Base-by-base conservation (phyloP, 2,113 vertebrate genomes). In the Gobius niger region DNA sequence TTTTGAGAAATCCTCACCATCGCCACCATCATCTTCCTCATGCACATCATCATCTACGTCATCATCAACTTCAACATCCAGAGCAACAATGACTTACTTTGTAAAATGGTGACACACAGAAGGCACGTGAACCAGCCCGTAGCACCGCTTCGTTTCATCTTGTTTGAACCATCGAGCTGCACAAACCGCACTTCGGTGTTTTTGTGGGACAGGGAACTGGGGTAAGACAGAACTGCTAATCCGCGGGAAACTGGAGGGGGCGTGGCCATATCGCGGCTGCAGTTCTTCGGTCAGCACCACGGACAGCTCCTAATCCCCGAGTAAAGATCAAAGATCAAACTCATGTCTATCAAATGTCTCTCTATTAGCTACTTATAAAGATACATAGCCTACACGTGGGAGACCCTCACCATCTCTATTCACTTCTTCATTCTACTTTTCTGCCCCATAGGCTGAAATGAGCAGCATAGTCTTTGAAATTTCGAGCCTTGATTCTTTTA, bases 81-180 rank as follows among this genome's bases (percentile, higher is more conserved):
- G 7, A 40, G 40, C 13, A 40, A 57, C 6, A 57, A 40, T 40
- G 4, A 86, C 88, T 83, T 91, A 92, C 90, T 82, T 79, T 84
- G 77, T 41, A 86, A 67, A 73, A 86, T 7, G 67, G 63, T 67
- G 47, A 73, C 13, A 75, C 61, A 87, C 47, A 91, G 40, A 70
- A 88, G 47, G 18, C 84, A 76, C 24, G n/a, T 15, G 34, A 77
- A 19, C 18, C 81, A 68, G 65, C 68, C 68, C 47, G 74, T 65
- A 16, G 66, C 44, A 71, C 65, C 67, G 73, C 73, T 70, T 72
- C 54, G 63, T 74, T 80, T 84, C 85, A 91, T 91, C 63, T 80
- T 83, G 74, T 46, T 71, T 51, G 42, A 80, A 81, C 54, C 18
- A 54, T 53, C 51, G 18, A 13, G 12, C 24, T n/a, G n/a, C n/a